phyloP scores from a whole-genome alignment of 2,888 invertebrate genomes.

The Ormyrus pomaceus region DNA sequence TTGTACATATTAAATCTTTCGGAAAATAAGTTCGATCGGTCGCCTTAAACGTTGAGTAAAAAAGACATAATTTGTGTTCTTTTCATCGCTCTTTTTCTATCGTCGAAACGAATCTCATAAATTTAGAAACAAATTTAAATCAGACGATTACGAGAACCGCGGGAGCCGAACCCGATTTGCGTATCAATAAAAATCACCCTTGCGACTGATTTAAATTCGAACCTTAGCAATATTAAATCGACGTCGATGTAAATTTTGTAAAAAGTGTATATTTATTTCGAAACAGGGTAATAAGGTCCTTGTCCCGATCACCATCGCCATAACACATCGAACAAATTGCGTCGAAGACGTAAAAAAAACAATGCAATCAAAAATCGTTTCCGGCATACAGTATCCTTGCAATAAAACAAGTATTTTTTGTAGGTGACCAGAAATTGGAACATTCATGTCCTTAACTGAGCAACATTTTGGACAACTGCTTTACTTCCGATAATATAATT shows the following conservation, averaged over 20 bases:
- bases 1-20: no score
- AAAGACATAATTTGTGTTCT: no score
- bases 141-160: not conserved
- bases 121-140: conserved; percentile 9
- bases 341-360: not conserved
- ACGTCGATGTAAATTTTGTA: not conserved
- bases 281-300: conserved; percentile 15
- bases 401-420: conserved; percentile 50
- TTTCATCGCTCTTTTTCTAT: not conserved
- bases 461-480: conserved; percentile 36
- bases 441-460: conserved; percentile 51
- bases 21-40: not conserved
- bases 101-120: not conserved
- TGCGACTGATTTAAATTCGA: conserved; percentile 16
- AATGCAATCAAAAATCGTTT: not conserved
- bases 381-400: not conserved
- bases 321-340: not conserved
- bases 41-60: not conserved
- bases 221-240: conserved; percentile 4
- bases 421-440: conserved; percentile 53
- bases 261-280: conserved; percentile 12
- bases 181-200: conserved; percentile 1
- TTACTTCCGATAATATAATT: conserved; percentile 14
- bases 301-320: conserved; percentile 17
- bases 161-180: not conserved